Evolutionary conservation across 2,113 vertebrate species (phyloP), one percentile per base, ranked within the genome.

Genomic region (Arvicanthis niloticus): DNA sequence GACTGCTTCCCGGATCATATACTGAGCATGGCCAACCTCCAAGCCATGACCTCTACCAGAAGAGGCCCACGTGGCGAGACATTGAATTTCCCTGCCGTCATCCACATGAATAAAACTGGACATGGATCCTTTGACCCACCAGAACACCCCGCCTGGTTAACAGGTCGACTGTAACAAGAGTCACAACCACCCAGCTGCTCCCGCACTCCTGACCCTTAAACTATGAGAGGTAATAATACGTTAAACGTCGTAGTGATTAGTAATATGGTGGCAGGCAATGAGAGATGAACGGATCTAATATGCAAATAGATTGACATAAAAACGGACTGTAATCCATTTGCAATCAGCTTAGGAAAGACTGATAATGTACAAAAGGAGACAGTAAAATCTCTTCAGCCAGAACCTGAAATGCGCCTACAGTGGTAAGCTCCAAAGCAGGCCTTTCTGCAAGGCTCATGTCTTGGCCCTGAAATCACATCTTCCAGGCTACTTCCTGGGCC

Each of bases 281-380:
- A 90, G 37, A 95, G 26, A 86, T 94, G 58, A 90, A 68, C 68
- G 86, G 70, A 81, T 82, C 22, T 91, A 92, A 95, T 70, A 87
- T 62, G 68, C 78, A 89, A 95, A 84, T 45, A 48, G 37, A 12
- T 62, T 89, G 77, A 75, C 75, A 62, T 95, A 62, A 95, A 97
- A 94, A 65, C 7, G 80, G 40, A 93, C 75, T 94, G 12, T 15
- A 58, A 93, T 89, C 51, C 62, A 88, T 88, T 53, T 91, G 65
- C 7, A 77, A 40, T 92, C 88, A 88, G 16, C 93, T 37, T 67
- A 80, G 31, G 85, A 95, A 97, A 89, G 22, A 97, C 62, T 67
- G 73, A 73, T 48, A 62, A 75, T 72, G 90, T 53, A 51, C 42
- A 95, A 85, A 95, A 48, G 16, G 62, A 97, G 29, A 92, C 11